phyloP scores from a whole-genome alignment of 2,888 invertebrate species.

The Cybosia mesomella region DNA sequence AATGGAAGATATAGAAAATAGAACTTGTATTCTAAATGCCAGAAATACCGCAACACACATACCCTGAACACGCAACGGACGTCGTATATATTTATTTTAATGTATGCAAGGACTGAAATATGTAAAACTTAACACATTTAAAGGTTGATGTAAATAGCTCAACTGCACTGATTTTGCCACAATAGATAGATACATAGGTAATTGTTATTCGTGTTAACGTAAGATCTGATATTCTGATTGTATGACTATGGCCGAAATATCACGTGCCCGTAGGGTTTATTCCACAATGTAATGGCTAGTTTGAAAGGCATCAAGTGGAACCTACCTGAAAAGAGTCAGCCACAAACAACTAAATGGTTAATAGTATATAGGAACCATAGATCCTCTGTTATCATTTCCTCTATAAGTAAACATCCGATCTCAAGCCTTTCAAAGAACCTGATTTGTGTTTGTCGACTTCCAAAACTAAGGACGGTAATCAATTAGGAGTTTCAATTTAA shows the following conservation, averaged over 20 bases:
- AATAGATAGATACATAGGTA: neutral
- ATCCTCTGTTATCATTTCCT: too few relatives aligned
- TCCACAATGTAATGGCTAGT: too few relatives aligned
- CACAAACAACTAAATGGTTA: too few relatives aligned
- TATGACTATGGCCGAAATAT: too few relatives aligned
- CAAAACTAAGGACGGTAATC: slow-evolving; percentile 20
- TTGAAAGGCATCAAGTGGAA: too few relatives aligned
- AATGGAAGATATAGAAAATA: slow-evolving; percentile 7
- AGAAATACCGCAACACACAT: neutral
- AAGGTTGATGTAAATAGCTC: slow-evolving; percentile 23
- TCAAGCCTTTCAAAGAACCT: neutral
- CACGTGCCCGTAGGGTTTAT: too few relatives aligned
- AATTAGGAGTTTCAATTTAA: slow-evolving; percentile 22
- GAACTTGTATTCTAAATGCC: slow-evolving; percentile 37
- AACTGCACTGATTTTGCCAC: slow-evolving; percentile 5
- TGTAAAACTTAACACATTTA: slow-evolving; percentile 36
- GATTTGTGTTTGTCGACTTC: neutral
- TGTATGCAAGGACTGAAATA: slow-evolving; percentile 47
- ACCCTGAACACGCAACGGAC: slow-evolving; percentile 32
- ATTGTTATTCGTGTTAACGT: too few relatives aligned
- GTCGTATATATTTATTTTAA: slow-evolving; percentile 24
- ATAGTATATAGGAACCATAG: too few relatives aligned
- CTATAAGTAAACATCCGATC: neutral
- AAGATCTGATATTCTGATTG: too few relatives aligned
- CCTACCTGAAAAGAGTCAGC: too few relatives aligned